Evolutionary conservation across 2,888 invertebrate genomes (phyloP).

Genomic region (Clistopyga incitator): DNA sequence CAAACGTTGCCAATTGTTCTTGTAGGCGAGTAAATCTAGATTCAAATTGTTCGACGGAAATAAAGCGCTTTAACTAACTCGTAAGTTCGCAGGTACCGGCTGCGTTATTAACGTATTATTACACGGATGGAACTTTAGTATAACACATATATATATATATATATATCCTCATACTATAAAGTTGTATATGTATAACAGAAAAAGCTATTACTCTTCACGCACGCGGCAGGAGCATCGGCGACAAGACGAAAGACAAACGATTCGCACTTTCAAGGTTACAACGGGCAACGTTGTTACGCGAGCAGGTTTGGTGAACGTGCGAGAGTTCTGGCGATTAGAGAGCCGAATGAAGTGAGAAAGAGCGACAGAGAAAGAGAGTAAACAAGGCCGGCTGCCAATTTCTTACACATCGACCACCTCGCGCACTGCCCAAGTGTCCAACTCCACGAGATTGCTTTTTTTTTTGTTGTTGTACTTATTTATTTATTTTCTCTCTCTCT

Average conservation of each 20-base stretch:
- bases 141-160: neutral
- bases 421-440: conserved; percentile 17
- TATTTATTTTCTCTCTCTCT: conserved; percentile 8
- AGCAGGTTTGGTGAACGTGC: conserved; percentile 48
- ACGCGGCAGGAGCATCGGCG: neutral
- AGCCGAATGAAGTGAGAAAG: conserved; percentile 46
- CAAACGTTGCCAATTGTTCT: conserved; percentile 56
- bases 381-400: conserved; percentile 66
- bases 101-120: conserved; percentile 12
- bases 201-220: conserved; percentile 49
- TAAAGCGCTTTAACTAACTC: neutral
- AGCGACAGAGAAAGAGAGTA: conserved; percentile 46
- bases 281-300: conserved; percentile 15
- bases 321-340: conserved; percentile 26
- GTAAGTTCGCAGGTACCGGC: neutral
- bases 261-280: conserved; percentile 56
- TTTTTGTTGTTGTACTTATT: neutral
- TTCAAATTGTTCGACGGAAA: conserved; percentile 40
- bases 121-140: conserved; percentile 8
- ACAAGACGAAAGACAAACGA: conserved; percentile 53
- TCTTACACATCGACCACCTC: conserved; percentile 50
- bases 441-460: conserved; percentile 20
- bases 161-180: neutral
- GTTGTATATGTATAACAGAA: neutral
- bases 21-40: conserved; percentile 31